Percentiles rank a stretch among this genome's conserved stretches.
Conservation (phyloP, 1,140 invertebrate genomes). For the Nomia melanderi region DNA sequence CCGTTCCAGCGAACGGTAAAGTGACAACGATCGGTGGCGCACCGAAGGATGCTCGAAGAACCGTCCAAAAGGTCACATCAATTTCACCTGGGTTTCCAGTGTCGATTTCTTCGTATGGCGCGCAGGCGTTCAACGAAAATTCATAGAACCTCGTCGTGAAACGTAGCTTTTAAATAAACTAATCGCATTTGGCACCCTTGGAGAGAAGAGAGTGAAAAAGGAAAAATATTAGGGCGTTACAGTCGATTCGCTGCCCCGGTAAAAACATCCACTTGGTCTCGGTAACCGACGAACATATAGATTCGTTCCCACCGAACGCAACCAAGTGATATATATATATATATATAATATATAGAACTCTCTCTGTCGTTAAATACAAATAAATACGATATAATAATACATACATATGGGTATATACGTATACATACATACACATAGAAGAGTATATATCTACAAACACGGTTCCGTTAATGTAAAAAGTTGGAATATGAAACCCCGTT, state of each 20-base stretch:
- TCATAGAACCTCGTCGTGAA: neutral
- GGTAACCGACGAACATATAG: too few relatives aligned
- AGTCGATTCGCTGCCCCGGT: neutral
- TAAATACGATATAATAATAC: slow-evolving; percentile 34
- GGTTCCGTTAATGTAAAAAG: neutral
- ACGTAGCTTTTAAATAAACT: neutral
- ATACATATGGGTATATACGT: slow-evolving; percentile 9
- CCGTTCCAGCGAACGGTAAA: neutral
- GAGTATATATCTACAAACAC: neutral
- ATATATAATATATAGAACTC: neutral
- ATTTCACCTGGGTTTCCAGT: neutral
- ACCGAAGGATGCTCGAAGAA: neutral
- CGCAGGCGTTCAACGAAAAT: neutral
- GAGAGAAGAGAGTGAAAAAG: neutral
- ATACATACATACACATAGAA: slow-evolving; percentile 4
- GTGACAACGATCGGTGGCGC: neutral
- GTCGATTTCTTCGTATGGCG: neutral
- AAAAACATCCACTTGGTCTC: neutral
- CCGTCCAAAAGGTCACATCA: neutral
- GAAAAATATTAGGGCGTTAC: neutral
- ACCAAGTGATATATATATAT: neutral
- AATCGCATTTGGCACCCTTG: slow-evolving; percentile 4
- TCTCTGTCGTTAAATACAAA: slow-evolving; percentile 19
- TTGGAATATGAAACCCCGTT: neutral
- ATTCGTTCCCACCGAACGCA: too few relatives aligned